Base-by-base conservation (phyloP, 1,140 invertebrate species). In the Ceratitis capitata region DNA sequence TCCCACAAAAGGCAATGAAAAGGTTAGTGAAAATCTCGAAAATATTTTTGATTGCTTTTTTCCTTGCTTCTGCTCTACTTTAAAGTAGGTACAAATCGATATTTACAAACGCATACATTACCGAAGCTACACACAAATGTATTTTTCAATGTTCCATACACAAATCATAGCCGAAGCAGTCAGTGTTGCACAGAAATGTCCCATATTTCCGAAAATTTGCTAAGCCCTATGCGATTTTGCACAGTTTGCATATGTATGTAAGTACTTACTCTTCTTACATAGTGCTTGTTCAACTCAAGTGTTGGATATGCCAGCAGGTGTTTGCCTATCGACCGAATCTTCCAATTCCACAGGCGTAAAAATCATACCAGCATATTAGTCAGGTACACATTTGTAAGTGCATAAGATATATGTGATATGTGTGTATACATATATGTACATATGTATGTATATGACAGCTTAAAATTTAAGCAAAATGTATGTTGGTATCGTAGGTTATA, bases 1-100 rank as follows among this genome's bases (percentile, higher is more conserved):
- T 35, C 42, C 69, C 69, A 78, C 69, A 78, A 78, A 78, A 45
- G 69, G 69, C 69, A 78, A 39, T 78, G 69, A 78, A 78, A 78
- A 78, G 42, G 69, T 78, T 78, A 32, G 69, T 78, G 39, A 26
- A 78, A 78, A n/a, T n/a, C 69, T 78, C 39, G 69, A 78, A 69
- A 69, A 26, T 69, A 19, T 39, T 69, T 69, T 69, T 69, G 35
- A 39, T 69, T 39, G 39, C n/a, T n/a, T n/a, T n/a, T 16, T 29
- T 69, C 39, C 32, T 42, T 78, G 39, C 39, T 23, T 42, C 3
- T 23, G n/a, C n/a, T n/a, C n/a, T n/a, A n/a, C n/a, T n/a, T n/a
- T n/a, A n/a, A n/a, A n/a, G 69, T 23, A 35, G n/a, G 69, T 19
- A 23, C 19, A 78, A 78, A 78, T 78, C 69, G 69, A 78, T 45